Evolutionary conservation across 53 echinoderm and acorn worm genomes (phyloP), one percentile per base, ranked within the genome.

Genomic region (Pentamera pediparva): DNA sequence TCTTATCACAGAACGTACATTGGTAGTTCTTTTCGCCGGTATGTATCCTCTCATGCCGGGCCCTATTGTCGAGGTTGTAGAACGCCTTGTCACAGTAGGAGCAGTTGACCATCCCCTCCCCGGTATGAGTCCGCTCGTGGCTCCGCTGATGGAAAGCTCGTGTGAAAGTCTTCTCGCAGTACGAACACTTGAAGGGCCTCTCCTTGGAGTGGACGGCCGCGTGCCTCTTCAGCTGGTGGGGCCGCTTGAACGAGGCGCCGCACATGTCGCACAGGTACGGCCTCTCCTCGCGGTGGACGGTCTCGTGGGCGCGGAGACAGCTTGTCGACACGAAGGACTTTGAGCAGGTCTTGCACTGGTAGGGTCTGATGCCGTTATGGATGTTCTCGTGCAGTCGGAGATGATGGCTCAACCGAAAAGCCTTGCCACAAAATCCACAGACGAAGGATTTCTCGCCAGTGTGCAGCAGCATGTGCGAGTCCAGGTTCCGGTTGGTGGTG

Each of bases 391-490:
- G 67, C 18, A 67, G 28, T 40, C 31, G 28, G 4, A 67, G 30
- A 67, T 67, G 67, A 26, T 67, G 67, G 17, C 45, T 67, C 67
- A 67, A 27, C 0, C 67, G 20, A 26, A 67, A 67, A 12, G 67
- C 39, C 67, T 67, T 67, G 10, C 67, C 67, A 47, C 67, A 67
- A 31, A 40, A 67, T 4, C 67, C 29, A 67, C 67, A 67, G 9
- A 67, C 27, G 17, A 67, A 67, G 4, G 67, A 45, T 47, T 67
- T 67, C 45, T 67, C 67, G 25, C 67, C 67, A 8, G 67, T 67
- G 45, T 67, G 67, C 12, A 67, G 39, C 0, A 30, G 40, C 67
- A 67, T 67, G 47, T 67, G 67, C 12, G 24, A 22, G 28, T 18
- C 30, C 26, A 67, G 41, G 24, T 67, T 67, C n/a, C 45, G 40